Evolutionary conservation across 2,797 vertebrate genomes (phyloP).

Genomic region (Chrysocyon brachyurus): DNA sequence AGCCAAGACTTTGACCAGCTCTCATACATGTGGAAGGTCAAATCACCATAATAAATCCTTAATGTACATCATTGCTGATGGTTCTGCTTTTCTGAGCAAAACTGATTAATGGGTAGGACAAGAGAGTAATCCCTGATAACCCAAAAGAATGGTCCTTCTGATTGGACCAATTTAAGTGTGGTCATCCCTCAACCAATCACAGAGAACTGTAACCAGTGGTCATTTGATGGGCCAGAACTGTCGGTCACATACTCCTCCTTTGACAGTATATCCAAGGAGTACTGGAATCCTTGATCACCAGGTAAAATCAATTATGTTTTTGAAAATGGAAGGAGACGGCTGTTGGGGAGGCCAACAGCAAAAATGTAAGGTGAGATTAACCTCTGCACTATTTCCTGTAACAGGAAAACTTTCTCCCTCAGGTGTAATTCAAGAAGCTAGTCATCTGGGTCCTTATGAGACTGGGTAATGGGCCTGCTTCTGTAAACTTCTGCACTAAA

Average conservation of each 20-base stretch:
- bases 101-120: background rate
- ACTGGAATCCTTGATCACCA: background rate
- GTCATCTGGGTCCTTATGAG: background rate
- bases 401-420: slow-evolving; percentile 14
- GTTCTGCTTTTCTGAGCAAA: background rate
- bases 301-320: background rate
- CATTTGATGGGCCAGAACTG: background rate
- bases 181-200: background rate
- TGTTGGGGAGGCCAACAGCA: background rate
- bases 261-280: accelerated
- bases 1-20: background rate
- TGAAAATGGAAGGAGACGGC: background rate
- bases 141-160: background rate
- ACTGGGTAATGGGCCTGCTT: slow-evolving; percentile 8
- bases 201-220: background rate
- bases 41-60: background rate
- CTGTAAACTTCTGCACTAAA: slow-evolving; percentile 45
- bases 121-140: background rate
- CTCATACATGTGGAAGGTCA: background rate
- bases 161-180: background rate
- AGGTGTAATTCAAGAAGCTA: slow-evolving; percentile 39
- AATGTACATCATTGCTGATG: background rate
- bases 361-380: slow-evolving; percentile 47
- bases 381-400: background rate
- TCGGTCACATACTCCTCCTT: background rate